Evolutionary conservation across 1,140 invertebrate species (phyloP).

Genomic region (Orius insidiosus): DNA sequence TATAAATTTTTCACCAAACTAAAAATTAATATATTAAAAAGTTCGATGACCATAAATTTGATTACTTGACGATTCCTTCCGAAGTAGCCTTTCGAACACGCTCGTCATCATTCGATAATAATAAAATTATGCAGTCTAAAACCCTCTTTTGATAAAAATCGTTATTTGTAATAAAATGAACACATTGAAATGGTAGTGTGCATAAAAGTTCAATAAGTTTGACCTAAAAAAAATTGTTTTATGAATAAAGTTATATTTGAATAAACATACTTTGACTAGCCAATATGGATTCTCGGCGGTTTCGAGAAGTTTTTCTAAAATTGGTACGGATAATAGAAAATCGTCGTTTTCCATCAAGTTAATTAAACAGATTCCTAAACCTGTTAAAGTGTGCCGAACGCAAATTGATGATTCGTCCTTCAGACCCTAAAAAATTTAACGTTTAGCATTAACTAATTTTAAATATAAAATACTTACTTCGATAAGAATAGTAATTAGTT

Average conservation of each 20-base stretch:
- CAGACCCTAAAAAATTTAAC: constrained; percentile 34
- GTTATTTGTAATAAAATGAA: constrained; percentile 29
- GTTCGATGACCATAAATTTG: not conserved
- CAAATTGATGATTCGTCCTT: constrained; percentile 49
- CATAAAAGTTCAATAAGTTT: constrained; percentile 42
- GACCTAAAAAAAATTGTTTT: constrained; percentile 23
- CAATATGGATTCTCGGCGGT: constrained; percentile 65
- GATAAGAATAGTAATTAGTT: constrained; percentile 32
- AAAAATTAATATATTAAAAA: constrained; percentile 15
- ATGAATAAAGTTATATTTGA: constrained; percentile 24
- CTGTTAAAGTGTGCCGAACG: constrained; percentile 41
- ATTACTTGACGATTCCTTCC: constrained; percentile 47
- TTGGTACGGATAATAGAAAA: constrained; percentile 28
- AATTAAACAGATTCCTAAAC: constrained; percentile 37
- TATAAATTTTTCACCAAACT: constrained; percentile 20
- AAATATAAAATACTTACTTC: constrained; percentile 28
- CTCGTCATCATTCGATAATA: constrained; percentile 57
- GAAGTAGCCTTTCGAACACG: constrained; percentile 56
- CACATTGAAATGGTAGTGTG: constrained; percentile 35
- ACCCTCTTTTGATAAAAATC: constrained; percentile 39
- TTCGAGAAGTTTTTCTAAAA: constrained; percentile 41
- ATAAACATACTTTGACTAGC: constrained; percentile 58
- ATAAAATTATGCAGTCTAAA: constrained; percentile 39
- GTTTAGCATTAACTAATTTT: constrained; percentile 4
- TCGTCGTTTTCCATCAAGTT: constrained; percentile 41